phyloP scores from a whole-genome alignment of 1,140 invertebrate genomes.

The Calosoma granatense region DNA sequence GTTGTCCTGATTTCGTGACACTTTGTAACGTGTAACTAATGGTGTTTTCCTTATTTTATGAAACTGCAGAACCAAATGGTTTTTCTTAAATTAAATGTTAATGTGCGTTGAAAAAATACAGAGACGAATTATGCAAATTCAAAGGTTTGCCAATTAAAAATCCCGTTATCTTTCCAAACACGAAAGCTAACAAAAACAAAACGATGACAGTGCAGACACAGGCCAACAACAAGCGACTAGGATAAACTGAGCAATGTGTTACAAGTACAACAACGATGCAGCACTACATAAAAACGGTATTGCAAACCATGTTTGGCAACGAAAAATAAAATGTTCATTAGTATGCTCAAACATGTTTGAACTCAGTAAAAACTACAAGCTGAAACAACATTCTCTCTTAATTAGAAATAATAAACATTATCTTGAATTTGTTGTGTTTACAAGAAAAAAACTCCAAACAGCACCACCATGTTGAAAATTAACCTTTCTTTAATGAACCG shows the following conservation, averaged over 20 bases:
- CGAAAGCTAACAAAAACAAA: conserved; percentile 6
- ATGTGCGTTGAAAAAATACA: neutral
- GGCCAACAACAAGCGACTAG: too few species aligned
- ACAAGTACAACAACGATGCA: neutral
- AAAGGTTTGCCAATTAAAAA: conserved; percentile 8
- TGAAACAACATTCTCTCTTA: conserved; percentile 9
- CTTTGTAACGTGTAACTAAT: too few species aligned
- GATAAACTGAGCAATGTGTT: conserved; percentile 6
- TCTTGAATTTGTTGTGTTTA: conserved; percentile 9
- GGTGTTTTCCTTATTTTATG: too few species aligned
- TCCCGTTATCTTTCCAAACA: conserved; percentile 5
- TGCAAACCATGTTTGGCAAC: neutral
- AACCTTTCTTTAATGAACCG: neutral
- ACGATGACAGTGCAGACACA: neutral
- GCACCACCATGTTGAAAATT: neutral
- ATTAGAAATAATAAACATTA: conserved; percentile 8
- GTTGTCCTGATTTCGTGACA: too few species aligned
- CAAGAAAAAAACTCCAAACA: conserved; percentile 3
- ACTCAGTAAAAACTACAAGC: conserved; percentile 5
- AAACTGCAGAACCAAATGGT: too few species aligned
- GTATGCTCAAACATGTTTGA: conserved; percentile 6
- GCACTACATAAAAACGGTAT: neutral
- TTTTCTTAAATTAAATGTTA: neutral
- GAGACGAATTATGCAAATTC: conserved; percentile 4
- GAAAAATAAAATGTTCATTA: conserved; percentile 8